Conservation (phyloP, 2,113 vertebrate genomes). For the Pseudopodoces humilis region DNA sequence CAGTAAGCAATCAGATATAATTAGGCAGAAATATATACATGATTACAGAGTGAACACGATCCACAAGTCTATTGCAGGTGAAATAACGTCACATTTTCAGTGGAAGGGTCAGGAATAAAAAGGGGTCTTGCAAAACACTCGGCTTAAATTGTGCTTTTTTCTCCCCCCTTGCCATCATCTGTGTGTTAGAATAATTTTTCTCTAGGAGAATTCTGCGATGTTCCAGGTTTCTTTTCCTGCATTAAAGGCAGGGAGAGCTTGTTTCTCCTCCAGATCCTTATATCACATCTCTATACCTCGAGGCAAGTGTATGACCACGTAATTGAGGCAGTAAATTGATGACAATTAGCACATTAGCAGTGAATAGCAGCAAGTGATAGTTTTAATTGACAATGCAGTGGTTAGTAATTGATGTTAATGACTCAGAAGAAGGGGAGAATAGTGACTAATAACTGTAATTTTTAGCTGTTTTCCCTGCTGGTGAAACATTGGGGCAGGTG, state of each 20-base stretch:
- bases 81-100: not conserved
- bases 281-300: not conserved
- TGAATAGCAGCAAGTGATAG: constrained; percentile 47
- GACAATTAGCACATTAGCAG: constrained; percentile 60
- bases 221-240: not conserved
- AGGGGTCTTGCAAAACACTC: not conserved
- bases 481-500: not conserved
- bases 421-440: constrained; percentile 19
- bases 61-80: not conserved
- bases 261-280: not conserved
- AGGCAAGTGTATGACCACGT: constrained; percentile 49
- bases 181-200: not conserved
- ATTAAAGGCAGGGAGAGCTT: not conserved
- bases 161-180: not conserved
- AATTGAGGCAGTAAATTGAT: constrained; percentile 63
- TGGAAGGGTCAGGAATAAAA: not conserved
- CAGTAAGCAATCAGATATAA: constrained; percentile 30
- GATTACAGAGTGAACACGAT: not conserved
- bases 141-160: not conserved
- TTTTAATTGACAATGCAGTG: constrained; percentile 44
- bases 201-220: not conserved
- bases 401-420: constrained; percentile 51
- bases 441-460: constrained; percentile 22
- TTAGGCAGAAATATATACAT: constrained; percentile 1
- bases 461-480: not conserved